Percentiles rank a stretch among this genome's conserved stretches.
Evolutionary conservation across 1,140 invertebrate genomes (phyloP).

Genomic region (Cydia splendana): DNA sequence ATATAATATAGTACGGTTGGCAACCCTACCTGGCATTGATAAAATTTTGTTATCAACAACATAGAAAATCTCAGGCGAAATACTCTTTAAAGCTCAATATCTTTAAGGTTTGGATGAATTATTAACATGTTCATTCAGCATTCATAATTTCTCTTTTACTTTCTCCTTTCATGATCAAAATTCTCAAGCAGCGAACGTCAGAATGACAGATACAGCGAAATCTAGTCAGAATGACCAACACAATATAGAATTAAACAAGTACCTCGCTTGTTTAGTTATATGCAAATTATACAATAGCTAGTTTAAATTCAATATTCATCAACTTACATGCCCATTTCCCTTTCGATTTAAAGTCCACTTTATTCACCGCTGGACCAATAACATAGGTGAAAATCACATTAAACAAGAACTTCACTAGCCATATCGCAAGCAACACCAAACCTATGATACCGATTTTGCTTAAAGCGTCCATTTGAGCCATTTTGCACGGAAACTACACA

Average conservation of each 20-base stretch:
- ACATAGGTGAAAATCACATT: constrained; percentile 58
- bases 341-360: constrained; percentile 65
- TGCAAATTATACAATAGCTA: constrained; percentile 32
- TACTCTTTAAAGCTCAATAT: too few relatives aligned
- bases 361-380: constrained; percentile 57
- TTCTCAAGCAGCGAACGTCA: neutral
- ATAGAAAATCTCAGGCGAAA: too few relatives aligned
- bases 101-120: too few relatives aligned
- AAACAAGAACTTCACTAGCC: constrained; percentile 48
- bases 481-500: constrained; percentile 37
- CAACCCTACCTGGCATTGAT: too few relatives aligned
- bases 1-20: too few relatives aligned
- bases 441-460: constrained; percentile 53
- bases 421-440: constrained; percentile 42
- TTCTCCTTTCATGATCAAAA: constrained; percentile 20
- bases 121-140: neutral
- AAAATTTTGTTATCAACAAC: too few relatives aligned
- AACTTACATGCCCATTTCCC: constrained; percentile 74
- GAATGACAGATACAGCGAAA: neutral
- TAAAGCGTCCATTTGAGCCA: constrained; percentile 45
- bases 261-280: neutral
- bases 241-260: neutral
- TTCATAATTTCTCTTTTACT: constrained; percentile 19
- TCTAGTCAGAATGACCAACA: neutral
- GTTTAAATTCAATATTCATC: constrained; percentile 26